Conservation (phyloP, 2,888 invertebrate genomes). For the Ryuthela nishihirai region DNA sequence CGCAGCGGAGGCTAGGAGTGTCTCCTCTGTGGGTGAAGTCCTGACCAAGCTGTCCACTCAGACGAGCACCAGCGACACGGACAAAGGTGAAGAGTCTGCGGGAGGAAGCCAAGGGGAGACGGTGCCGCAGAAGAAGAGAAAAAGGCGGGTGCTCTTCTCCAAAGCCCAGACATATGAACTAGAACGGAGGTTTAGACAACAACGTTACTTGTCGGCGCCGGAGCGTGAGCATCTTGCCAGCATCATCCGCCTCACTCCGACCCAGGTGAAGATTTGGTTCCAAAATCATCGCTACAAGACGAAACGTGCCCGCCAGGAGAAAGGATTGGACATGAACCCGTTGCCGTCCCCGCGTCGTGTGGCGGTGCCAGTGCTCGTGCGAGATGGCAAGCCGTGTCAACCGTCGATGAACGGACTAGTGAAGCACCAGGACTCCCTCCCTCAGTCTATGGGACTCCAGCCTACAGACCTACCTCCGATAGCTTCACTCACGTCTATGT, state of each 20-base stretch:
- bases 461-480: slow-evolving; percentile 64
- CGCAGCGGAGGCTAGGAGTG: not conserved
- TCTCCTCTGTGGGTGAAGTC: not conserved
- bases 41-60: not conserved
- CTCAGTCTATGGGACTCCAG: slow-evolving; percentile 28
- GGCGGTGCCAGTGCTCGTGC: slow-evolving; percentile 88
- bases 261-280: slow-evolving; percentile 98
- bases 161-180: slow-evolving; percentile 96
- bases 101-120: slow-evolving; percentile 3
- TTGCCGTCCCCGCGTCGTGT: slow-evolving; percentile 82
- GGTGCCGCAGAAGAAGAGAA: slow-evolving; percentile 68
- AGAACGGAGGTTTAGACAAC: slow-evolving; percentile 90
- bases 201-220: slow-evolving; percentile 93
- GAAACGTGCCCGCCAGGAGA: slow-evolving; percentile 91
- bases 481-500: slow-evolving; percentile 21
- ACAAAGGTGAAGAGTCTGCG: slow-evolving; percentile 18
- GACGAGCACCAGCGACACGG: slow-evolving; percentile 16
- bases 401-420: slow-evolving; percentile 33
- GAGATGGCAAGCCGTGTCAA: slow-evolving; percentile 86
- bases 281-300: slow-evolving; percentile 96
- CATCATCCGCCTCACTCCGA: slow-evolving; percentile 90
- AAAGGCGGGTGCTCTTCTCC: slow-evolving; percentile 92
- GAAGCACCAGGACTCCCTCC: slow-evolving; percentile 13
- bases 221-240: slow-evolving; percentile 95
- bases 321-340: slow-evolving; percentile 62